phyloP scores from a whole-genome alignment of 2,797 vertebrate genomes.

The Gymnoscopelus braueri region DNA sequence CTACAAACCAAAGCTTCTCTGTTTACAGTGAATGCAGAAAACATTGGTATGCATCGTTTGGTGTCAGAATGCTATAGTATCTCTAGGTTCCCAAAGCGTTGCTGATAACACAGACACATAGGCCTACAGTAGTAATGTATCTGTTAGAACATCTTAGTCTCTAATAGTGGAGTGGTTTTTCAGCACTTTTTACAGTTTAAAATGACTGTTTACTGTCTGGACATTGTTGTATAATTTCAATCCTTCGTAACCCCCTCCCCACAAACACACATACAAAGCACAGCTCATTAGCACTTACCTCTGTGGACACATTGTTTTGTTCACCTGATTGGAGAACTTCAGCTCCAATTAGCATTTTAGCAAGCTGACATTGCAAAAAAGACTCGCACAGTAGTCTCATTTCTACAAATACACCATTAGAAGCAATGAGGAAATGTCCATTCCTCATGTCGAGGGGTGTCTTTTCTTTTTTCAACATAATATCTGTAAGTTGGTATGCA shows the following conservation, averaged over 20 bases:
- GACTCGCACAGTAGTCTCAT: constrained; percentile 46
- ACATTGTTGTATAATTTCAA: constrained; percentile 75
- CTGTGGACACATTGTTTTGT: constrained; percentile 71
- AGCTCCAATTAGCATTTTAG: constrained; percentile 76
- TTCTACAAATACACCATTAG: constrained; percentile 63
- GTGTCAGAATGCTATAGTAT: not conserved
- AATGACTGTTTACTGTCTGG: constrained; percentile 64
- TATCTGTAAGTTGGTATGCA: constrained; percentile 17
- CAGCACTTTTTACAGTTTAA: constrained; percentile 44
- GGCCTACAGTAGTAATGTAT: not conserved
- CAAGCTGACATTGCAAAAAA: constrained; percentile 74
- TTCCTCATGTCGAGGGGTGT: constrained; percentile 37
- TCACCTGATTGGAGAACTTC: constrained; percentile 76
- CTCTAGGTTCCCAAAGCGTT: not conserved
- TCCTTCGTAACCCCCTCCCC: constrained; percentile 63
- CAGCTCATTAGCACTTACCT: constrained; percentile 74
- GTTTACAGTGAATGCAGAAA: not conserved
- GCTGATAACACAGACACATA: not conserved
- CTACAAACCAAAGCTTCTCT: not conserved
- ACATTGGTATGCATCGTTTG: not conserved
- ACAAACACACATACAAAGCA: constrained; percentile 42
- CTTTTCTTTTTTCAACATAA: constrained; percentile 26
- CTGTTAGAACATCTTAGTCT: constrained; percentile 13
- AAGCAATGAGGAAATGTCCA: constrained; percentile 19
- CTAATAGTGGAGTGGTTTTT: constrained; percentile 39